Evolutionary conservation across 1,140 invertebrate genomes (phyloP), one percentile per base, ranked within the genome.

Genomic region (Listronotus oregonensis): DNA sequence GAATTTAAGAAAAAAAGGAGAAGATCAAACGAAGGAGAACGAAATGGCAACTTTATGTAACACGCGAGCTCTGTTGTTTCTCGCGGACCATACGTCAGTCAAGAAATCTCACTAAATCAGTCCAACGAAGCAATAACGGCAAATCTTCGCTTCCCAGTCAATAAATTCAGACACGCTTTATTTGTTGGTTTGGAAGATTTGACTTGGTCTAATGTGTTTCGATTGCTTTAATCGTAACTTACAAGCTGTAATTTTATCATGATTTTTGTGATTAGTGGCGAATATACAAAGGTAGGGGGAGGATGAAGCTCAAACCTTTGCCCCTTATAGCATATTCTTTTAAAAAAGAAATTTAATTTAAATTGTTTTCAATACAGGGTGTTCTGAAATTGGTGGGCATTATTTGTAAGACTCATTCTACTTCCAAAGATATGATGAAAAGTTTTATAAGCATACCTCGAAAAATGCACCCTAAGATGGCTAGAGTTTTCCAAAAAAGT

Each of bases 181-280:
- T 62, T 62, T 62, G 57, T 60, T 60, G 40, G 40, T 46, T 31
- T 6, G 10, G 57, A 14, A 8, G 14, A 60, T 60, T 60, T 60
- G 60, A 62, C 37, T 31, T 39, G 60, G n/a, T 62, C 60, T 62
- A 62, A 62, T 62, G 60, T 62, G 60, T 62, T 62, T 42, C 60
- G 60, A 52, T 62, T 62, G 60, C 9, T 54, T 6, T 31, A 17
- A 9, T 40, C 50, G 18, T 62, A 62, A 62, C 52, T 62, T 54
- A 44, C 52, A 10, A 15, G 4, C 12, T 10, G 44, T 3, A 47
- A 5, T 15, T 47, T 47, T 47, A 12, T 17, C 44, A 15, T 47
- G 11, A 47, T 47, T n/a, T n/a, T n/a, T n/a, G n/a, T n/a, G n/a
- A n/a, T n/a, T n/a, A n/a, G n/a, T n/a, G n/a, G n/a, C n/a, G n/a